Conservation (phyloP, 2,797 vertebrate species). For the Chelon labrosus region DNA sequence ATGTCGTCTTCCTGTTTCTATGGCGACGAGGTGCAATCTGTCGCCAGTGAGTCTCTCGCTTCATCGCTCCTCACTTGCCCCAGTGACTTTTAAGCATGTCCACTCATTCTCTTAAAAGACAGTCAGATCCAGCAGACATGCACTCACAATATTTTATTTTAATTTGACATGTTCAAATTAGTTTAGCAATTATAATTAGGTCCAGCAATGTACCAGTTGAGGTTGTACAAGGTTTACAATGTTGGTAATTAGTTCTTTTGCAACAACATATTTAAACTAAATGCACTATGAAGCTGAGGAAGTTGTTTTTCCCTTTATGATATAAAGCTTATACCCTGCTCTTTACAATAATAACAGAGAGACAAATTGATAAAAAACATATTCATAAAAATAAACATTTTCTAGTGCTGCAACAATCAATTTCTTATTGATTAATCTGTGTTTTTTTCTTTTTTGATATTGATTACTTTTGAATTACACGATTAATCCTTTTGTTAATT, state of each 20-base stretch:
- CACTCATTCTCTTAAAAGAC: constrained; percentile 61
- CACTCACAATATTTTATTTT: too few species aligned
- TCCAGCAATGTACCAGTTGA: neutral
- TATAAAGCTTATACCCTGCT: too few species aligned
- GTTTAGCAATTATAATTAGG: neutral
- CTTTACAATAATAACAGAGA: too few species aligned
- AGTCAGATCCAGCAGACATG: constrained; percentile 2
- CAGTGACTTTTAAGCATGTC: constrained; percentile 78
- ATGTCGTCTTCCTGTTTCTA: constrained; percentile 88
- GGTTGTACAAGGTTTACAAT: neutral
- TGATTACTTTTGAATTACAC: too few species aligned
- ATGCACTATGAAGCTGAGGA: neutral
- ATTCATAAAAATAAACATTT: too few species aligned
- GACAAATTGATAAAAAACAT: too few species aligned
- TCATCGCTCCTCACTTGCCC: constrained; percentile 64
- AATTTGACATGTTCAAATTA: neutral
- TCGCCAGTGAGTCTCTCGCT: constrained; percentile 77
- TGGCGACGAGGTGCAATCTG: constrained; percentile 85
- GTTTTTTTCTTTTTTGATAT: too few species aligned
- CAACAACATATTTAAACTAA: neutral
- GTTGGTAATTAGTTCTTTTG: neutral
- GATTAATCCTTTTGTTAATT: too few species aligned
- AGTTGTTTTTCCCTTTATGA: neutral
- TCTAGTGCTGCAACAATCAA: too few species aligned
- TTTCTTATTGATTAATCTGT: too few species aligned